Percentiles rank a stretch among this genome's conserved stretches.
phyloP scores from a whole-genome alignment of 2,113 vertebrate genomes.

The Symphodus melops region DNA sequence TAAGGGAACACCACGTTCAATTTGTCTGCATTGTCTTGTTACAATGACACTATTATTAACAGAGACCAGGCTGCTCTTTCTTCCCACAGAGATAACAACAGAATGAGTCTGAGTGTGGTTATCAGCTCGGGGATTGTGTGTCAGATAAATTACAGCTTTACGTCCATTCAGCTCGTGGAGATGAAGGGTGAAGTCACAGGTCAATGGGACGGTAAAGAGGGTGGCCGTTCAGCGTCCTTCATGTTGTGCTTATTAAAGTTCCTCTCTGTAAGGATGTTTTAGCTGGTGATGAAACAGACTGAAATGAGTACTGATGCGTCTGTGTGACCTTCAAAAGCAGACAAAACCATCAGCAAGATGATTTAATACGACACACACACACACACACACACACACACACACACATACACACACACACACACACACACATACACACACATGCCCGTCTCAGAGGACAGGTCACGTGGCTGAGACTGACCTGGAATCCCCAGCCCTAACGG shows the following conservation, averaged over 20 bases:
- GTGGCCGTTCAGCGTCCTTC: background rate
- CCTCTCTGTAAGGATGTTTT: too few relatives aligned
- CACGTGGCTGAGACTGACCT: slow-evolving; percentile 56
- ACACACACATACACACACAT: too few relatives aligned
- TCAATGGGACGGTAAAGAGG: slow-evolving; percentile 23
- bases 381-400: too few relatives aligned
- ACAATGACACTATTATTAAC: slow-evolving; percentile 35
- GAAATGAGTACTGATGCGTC: too few relatives aligned
- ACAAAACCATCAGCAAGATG: too few relatives aligned
- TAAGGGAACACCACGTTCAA: slow-evolving; percentile 17
- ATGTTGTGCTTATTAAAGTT: background rate
- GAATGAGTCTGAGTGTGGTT: slow-evolving; percentile 1
- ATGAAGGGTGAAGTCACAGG: background rate
- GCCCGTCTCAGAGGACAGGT: slow-evolving; percentile 36
- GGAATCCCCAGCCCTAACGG: slow-evolving; percentile 41
- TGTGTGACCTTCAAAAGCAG: too few relatives aligned
- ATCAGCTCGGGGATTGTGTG: slow-evolving; percentile 20
- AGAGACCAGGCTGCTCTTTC: slow-evolving; percentile 16
- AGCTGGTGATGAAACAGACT: too few relatives aligned
- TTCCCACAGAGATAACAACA: slow-evolving; percentile 47
- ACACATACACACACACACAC: too few relatives aligned
- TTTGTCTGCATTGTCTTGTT: slow-evolving; percentile 24
- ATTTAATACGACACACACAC: too few relatives aligned
- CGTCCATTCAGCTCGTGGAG: background rate
- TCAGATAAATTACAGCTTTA: slow-evolving; percentile 16